phyloP scores from a whole-genome alignment of 2,888 invertebrate genomes.

The Ischnura elegans region DNA sequence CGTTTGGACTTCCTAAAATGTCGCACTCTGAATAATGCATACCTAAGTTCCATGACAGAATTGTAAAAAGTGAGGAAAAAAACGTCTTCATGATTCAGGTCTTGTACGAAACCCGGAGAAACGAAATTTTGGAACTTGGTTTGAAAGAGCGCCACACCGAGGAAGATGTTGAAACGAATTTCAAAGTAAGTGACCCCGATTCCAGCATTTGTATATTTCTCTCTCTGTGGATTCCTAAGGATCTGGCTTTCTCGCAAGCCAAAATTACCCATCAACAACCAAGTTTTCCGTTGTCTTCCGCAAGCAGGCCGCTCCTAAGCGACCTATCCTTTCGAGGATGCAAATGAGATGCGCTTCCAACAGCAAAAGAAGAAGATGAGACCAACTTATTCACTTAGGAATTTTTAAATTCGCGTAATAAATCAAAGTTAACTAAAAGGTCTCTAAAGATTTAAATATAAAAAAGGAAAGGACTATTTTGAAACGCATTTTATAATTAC shows the following conservation, averaged over 20 bases:
- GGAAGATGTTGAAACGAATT: not conserved
- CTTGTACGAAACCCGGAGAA: not conserved
- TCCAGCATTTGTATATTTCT: not conserved
- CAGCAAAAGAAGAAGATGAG: not conserved
- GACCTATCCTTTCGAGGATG: not conserved
- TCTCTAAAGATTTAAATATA: no score
- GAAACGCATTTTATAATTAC: no score
- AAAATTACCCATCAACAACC: not conserved
- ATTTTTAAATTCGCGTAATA: not conserved
- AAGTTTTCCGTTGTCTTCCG: not conserved
- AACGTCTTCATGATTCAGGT: not conserved
- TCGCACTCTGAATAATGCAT: not conserved
- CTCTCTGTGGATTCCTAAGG: not conserved
- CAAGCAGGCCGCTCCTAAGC: not conserved
- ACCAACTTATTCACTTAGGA: not conserved
- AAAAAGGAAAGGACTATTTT: not conserved
- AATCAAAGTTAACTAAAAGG: not conserved
- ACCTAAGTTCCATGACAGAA: not conserved
- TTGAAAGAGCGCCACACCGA: not conserved
- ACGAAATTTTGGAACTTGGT: not conserved
- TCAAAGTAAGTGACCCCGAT: not conserved
- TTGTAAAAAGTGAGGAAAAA: not conserved
- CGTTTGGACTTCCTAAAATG: no score
- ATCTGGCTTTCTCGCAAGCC: not conserved
- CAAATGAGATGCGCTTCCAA: not conserved